Evolutionary conservation across 2,797 vertebrate genomes (phyloP).

Genomic region (Molossus molossus): DNA sequence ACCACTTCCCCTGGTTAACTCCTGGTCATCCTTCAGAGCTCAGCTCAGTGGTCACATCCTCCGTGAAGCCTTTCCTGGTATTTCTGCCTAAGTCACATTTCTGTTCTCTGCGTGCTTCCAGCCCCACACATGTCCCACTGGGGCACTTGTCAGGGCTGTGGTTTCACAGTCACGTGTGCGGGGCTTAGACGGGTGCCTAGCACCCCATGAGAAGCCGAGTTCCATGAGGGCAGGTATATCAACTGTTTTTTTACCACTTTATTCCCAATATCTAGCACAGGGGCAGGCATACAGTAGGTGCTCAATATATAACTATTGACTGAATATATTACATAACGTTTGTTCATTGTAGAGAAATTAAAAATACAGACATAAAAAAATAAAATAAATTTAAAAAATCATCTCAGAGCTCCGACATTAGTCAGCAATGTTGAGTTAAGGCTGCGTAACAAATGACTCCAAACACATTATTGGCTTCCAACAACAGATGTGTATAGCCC

Average conservation of each 20-base stretch:
- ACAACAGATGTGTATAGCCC: neutral
- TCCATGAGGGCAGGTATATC: neutral
- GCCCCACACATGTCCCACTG: neutral
- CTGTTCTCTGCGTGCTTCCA: neutral
- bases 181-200: neutral
- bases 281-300: neutral
- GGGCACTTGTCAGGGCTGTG: accelerated
- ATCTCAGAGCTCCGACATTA: neutral
- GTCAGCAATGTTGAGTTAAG: neutral
- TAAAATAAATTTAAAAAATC: conserved; percentile 1
- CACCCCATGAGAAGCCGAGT: neutral
- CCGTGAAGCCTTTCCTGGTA: neutral
- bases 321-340: neutral
- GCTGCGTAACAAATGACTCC: neutral
- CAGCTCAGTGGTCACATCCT: too few relatives aligned
- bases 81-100: neutral
- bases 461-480: neutral
- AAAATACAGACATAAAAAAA: conserved; percentile 21
- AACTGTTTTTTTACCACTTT: neutral
- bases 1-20: neutral
- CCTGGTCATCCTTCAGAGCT: neutral
- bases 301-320: neutral
- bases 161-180: neutral
- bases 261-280: neutral
- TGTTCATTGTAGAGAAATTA: neutral